A percentile compares a stretch with the other conserved stretches of the same genome.
Conservation (phyloP, 1,140 invertebrate genomes). For the Drosophila ananassae region DNA sequence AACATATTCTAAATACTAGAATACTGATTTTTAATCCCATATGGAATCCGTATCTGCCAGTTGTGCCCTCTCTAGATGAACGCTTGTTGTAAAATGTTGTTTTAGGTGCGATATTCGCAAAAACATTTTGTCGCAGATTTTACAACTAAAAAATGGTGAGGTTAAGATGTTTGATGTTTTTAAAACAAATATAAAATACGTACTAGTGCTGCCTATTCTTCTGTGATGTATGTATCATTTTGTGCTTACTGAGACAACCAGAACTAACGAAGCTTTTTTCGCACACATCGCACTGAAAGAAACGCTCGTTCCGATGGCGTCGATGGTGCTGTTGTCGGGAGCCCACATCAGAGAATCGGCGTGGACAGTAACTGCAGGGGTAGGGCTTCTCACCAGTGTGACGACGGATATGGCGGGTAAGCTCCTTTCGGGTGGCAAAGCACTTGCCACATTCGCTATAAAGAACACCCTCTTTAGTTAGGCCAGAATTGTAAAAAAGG, state of each 20-base stretch:
- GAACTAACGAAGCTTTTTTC: slow-evolving; percentile 40
- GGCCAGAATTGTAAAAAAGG: background rate
- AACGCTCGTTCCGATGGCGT: slow-evolving; percentile 32
- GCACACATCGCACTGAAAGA: slow-evolving; percentile 23
- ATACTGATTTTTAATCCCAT: background rate
- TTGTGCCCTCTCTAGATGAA: slow-evolving; percentile 12
- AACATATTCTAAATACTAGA: background rate
- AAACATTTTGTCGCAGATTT: slow-evolving; percentile 25
- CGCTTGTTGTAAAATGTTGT: background rate
- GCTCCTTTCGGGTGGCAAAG: slow-evolving; percentile 38
- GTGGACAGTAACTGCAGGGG: slow-evolving; percentile 26
- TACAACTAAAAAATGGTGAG: slow-evolving; percentile 16
- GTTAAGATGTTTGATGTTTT: background rate
- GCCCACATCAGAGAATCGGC: slow-evolving; percentile 26
- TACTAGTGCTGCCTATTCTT: slow-evolving; percentile 15
- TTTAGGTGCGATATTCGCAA: background rate
- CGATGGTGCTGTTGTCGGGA: slow-evolving; percentile 31
- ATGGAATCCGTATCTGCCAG: background rate
- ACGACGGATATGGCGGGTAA: slow-evolving; percentile 20
- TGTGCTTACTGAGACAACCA: slow-evolving; percentile 40
- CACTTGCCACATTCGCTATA: slow-evolving; percentile 27
- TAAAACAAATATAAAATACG: background rate
- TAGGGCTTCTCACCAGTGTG: slow-evolving; percentile 47
- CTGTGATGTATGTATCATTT: slow-evolving; percentile 5
- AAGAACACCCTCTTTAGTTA: background rate